Conservation (phyloP, 2,113 vertebrate species). For the Nesoenas mayeri region DNA sequence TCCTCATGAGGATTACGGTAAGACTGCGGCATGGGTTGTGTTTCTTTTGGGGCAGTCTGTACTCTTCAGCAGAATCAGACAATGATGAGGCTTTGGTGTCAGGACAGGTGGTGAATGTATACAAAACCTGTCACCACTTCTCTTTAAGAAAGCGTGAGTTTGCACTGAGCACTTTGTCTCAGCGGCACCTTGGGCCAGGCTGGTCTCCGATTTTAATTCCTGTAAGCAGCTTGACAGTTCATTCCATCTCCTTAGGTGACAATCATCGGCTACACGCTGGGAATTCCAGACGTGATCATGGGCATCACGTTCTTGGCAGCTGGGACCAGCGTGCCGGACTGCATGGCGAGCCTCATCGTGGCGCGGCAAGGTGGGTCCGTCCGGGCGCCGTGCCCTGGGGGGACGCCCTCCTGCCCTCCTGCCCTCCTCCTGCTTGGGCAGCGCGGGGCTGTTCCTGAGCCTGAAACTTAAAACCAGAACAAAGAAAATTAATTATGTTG, state of each 20-base stretch:
- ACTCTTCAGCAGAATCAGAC: background rate
- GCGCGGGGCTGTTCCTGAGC: background rate
- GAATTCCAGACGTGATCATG: constrained; percentile 98
- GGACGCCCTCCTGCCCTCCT: too few relatives aligned
- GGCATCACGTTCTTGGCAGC: constrained; percentile 97
- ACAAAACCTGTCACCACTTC: background rate
- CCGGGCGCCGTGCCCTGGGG: constrained; percentile 2
- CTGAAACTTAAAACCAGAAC: background rate
- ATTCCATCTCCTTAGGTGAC: constrained; percentile 82
- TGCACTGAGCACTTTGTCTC: background rate
- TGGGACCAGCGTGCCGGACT: constrained; percentile 96
- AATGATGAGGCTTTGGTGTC: too few relatives aligned
- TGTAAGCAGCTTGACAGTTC: background rate
- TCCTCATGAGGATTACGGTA: background rate
- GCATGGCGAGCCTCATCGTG: constrained; percentile 98
- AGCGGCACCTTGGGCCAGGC: background rate
- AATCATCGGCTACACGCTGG: constrained; percentile 94
- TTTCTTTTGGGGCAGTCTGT: background rate
- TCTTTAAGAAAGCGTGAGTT: background rate
- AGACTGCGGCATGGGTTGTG: too few relatives aligned
- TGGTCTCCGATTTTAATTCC: background rate
- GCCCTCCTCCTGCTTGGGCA: background rate
- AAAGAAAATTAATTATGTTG: background rate
- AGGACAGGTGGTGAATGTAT: background rate
- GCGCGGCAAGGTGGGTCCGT: constrained; percentile 89